Conservation (phyloP, 2,797 vertebrate genomes). For the Linurgus olivaceus region DNA sequence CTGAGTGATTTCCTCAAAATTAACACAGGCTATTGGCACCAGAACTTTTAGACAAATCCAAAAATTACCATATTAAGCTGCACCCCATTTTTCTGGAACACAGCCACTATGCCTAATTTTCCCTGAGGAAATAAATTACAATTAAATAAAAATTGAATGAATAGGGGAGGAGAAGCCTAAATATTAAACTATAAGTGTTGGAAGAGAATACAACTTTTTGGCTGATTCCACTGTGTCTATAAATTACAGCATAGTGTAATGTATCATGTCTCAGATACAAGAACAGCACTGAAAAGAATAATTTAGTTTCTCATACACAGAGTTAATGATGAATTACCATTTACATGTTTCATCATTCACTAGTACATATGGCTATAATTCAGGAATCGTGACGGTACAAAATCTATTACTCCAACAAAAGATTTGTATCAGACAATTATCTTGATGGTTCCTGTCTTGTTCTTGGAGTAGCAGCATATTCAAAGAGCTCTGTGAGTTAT, state of each 20-base stretch:
- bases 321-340: constrained; percentile 69
- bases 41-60: constrained; percentile 27
- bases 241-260: constrained; percentile 49
- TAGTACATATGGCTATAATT: constrained; percentile 58
- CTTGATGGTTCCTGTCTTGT: constrained; percentile 62
- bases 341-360: constrained; percentile 65
- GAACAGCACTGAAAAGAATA: constrained; percentile 53
- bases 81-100: constrained; percentile 47
- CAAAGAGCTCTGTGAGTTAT: constrained; percentile 40
- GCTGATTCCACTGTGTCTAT: constrained; percentile 17
- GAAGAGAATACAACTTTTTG: constrained; percentile 53
- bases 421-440: constrained; percentile 68
- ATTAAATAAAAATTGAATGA: constrained; percentile 59
- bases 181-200: constrained; percentile 38
- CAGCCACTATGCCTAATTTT: constrained; percentile 19
- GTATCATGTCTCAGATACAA: constrained; percentile 61
- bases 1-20: neutral
- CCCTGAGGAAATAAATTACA: constrained; percentile 40
- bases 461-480: constrained; percentile 35
- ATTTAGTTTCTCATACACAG: constrained; percentile 57
- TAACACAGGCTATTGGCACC: constrained; percentile 4
- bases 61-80: constrained; percentile 31
- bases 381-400: constrained; percentile 53
- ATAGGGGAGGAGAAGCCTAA: constrained; percentile 31
- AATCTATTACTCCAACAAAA: constrained; percentile 67